Base-by-base conservation (phyloP, 2,797 vertebrate genomes). In the Eulemur albifrons region DNA sequence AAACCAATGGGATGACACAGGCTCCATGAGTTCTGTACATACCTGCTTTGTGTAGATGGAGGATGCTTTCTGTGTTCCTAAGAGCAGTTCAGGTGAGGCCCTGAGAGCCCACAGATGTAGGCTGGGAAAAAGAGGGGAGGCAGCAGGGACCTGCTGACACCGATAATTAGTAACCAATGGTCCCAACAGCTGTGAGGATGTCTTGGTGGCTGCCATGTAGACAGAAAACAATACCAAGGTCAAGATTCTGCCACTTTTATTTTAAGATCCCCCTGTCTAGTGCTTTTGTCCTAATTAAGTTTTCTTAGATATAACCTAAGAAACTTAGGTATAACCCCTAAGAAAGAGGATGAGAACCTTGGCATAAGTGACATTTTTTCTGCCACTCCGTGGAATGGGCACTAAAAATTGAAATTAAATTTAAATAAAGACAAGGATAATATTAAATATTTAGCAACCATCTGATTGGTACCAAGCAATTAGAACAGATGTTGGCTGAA, bases 401-500 rank as follows among this genome's bases (percentile, higher is more conserved):
- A 87, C 20, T 65, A 40, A 95, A 84, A 69, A 52, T 61, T 43
- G 73, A 79, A 89, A 82, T 86, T 84, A 89, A 88, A 10, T 70
- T 90, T 75, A 80, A 69, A 96, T 63, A n/a, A 84, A 90, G 57
- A 27, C 32, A 76, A 95, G 21, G 61, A 7, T 35, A 73, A 54
- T 59, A 89, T 43, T 85, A 88, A 88, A 70, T 88, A 88, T 84
- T 63, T 80, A 88, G 14, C 35, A 86, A 67, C n/a, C 21, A 15
- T 72, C 20, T 45, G 70, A 45, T 21, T 38, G 21, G 17, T 59
- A 57, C 45, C n/a, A 76, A 67, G 11, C 77, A 59, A 72, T 86
- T 14, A 86, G 45, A 77, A 82, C 17, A 59, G 15, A 25, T 77
- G 32, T 82, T 94, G 84, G 65, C 48, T 88, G 38, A 65, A 40